A percentile compares a stretch with the other conserved stretches of the same genome.
Evolutionary conservation across 30 jellyfish, hydroid and myxozoan species (phyloP).

Genomic region (Aurelia aurita complex sp. Pacific): DNA sequence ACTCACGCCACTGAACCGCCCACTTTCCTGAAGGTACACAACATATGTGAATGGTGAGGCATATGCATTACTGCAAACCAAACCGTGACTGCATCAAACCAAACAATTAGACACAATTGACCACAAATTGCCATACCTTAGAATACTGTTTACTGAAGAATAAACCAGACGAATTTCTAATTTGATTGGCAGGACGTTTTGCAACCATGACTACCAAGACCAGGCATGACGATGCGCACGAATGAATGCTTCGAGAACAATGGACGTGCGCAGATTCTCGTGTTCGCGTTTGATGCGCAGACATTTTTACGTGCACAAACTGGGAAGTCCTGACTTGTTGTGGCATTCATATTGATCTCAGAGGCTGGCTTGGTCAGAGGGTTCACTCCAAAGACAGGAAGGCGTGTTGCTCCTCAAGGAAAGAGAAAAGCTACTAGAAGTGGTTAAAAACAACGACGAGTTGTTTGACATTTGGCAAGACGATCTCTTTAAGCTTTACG

Average conservation of each 20-base stretch:
- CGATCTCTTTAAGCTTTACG: neutral
- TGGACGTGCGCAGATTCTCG: conserved; percentile 13
- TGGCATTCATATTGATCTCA: neutral
- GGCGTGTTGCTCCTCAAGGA: neutral
- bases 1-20: too few species aligned
- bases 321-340: neutral
- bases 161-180: too few species aligned
- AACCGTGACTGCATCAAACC: too few species aligned
- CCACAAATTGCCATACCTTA: too few species aligned
- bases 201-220: conserved; percentile 25
- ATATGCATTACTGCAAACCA: too few species aligned
- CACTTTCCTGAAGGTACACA: too few species aligned
- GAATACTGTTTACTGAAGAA: too few species aligned
- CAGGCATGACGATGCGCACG: conserved; percentile 56
- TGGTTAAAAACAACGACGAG: neutral
- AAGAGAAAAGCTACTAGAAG: too few species aligned
- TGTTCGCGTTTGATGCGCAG: too few species aligned
- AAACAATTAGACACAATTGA: too few species aligned
- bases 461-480: neutral
- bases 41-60: too few species aligned
- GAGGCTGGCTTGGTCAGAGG: neutral
- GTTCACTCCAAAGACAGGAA: neutral
- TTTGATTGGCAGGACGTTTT: conserved; percentile 20
- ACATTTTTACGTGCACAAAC: neutral
- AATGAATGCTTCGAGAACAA: conserved; percentile 45